Evolutionary conservation across 30 jellyfish, hydroid and myxozoan species (phyloP).

Genomic region (Chrysaora quinquecirrha): DNA sequence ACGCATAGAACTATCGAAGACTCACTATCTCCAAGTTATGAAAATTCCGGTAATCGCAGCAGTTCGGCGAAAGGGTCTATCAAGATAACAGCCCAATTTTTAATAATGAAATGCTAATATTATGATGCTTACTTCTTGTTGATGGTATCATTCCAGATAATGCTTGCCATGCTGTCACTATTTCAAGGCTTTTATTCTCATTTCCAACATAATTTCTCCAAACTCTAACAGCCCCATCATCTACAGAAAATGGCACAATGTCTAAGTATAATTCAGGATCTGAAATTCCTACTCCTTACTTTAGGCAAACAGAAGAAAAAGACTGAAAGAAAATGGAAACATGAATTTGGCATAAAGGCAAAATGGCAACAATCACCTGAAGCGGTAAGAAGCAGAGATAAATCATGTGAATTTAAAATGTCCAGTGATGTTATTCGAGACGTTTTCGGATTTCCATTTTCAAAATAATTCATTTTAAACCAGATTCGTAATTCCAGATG

Average conservation of each 20-base stretch:
- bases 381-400: slow-evolving; percentile 91
- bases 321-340: too few species aligned
- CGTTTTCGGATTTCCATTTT: slow-evolving; percentile 89
- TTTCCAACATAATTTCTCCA: slow-evolving; percentile 89
- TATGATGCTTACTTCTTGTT: slow-evolving; percentile 79
- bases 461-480: slow-evolving; percentile 72
- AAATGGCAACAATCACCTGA: too few species aligned
- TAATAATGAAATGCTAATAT: background rate
- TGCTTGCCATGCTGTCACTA: slow-evolving; percentile 96
- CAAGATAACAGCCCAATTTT: too few species aligned
- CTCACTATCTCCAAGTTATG: too few species aligned
- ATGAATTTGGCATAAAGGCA: too few species aligned
- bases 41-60: too few species aligned
- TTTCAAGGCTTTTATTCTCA: slow-evolving; percentile 47
- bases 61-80: too few species aligned
- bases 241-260: too few species aligned
- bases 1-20: too few species aligned
- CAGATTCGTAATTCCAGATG: slow-evolving; percentile 91
- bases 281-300: too few species aligned
- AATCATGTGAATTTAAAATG: slow-evolving; percentile 85
- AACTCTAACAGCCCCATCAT: slow-evolving; percentile 95
- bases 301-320: too few species aligned
- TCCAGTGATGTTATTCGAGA: slow-evolving; percentile 92
- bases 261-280: too few species aligned
- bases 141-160: slow-evolving; percentile 95